A percentile compares a stretch with the other conserved stretches of the same genome.
phyloP scores from a whole-genome alignment of 1,140 invertebrate genomes.

The Drosophila tristis region DNA sequence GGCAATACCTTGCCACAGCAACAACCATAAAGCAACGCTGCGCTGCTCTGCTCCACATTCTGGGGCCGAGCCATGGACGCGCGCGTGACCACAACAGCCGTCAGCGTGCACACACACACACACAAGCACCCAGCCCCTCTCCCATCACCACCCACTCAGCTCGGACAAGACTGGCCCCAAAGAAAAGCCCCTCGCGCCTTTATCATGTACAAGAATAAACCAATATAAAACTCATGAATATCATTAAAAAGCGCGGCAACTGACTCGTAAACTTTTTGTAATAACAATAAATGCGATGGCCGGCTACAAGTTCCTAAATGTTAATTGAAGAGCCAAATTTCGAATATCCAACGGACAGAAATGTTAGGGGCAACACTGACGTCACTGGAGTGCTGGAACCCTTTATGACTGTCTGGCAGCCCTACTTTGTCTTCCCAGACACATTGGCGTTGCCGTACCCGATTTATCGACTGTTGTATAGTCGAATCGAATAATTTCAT shows the following conservation, averaged over 20 bases:
- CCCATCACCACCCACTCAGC: constrained; percentile 39
- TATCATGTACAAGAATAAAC: constrained; percentile 50
- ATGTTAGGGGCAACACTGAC: no score
- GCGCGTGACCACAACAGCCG: constrained; percentile 66
- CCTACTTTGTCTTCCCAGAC: no score
- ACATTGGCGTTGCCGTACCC: no score
- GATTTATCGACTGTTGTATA: no score
- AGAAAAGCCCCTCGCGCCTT: constrained; percentile 50
- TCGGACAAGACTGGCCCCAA: neutral
- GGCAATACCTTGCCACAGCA: constrained; percentile 59
- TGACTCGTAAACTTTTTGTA: constrained; percentile 48
- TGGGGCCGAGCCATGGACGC: constrained; percentile 41
- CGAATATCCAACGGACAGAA: constrained; percentile 9
- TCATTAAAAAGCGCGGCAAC: constrained; percentile 55
- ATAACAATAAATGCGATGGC: constrained; percentile 49
- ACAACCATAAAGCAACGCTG: constrained; percentile 52
- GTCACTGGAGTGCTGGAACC: no score
- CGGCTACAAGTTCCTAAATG: constrained; percentile 28
- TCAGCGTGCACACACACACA: constrained; percentile 2
- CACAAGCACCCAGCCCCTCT: constrained; percentile 3
- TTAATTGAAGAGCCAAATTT: constrained; percentile 20
- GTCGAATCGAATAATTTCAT: no score
- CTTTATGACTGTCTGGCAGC: no score
- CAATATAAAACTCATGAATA: constrained; percentile 77
- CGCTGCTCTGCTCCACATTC: constrained; percentile 62